These are phyloP conservation scores for Cataglyphis rosenhaueri DNA, from an alignment of 2,888 invertebrate species.

Conservation along the genomic window DNA sequence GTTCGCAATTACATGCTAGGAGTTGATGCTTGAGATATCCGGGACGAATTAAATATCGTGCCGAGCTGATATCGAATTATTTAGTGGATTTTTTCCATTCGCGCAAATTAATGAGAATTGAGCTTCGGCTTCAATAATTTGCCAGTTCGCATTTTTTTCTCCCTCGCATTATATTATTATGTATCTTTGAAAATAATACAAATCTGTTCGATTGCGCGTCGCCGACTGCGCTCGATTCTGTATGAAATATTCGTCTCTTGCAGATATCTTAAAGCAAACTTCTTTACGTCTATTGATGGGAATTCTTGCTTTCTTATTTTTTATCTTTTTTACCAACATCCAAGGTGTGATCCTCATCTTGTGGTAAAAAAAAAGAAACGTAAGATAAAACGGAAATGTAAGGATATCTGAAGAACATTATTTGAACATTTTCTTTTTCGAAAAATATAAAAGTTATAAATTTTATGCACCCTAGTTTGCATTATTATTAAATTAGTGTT, in stretches of 20 bases:
- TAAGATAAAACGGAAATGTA: neutral
- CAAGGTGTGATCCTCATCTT: neutral
- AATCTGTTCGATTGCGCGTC: conserved; percentile 25
- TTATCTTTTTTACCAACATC: neutral
- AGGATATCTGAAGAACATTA: neutral
- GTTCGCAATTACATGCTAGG: conserved; percentile 18
- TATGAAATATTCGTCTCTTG: conserved; percentile 20
- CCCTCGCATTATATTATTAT: neutral
- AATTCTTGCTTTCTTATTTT: conserved; percentile 10
- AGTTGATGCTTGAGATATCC: conserved; percentile 44
- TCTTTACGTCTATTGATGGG: neutral
- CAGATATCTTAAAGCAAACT: conserved; percentile 11
- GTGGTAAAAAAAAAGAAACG: too few species aligned
- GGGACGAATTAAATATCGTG: conserved; percentile 40
- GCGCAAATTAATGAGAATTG: conserved; percentile 39
- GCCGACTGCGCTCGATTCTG: neutral
- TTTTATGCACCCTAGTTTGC: neutral
- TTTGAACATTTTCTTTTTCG: neutral
- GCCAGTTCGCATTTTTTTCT: neutral
- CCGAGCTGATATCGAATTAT: conserved; percentile 40
- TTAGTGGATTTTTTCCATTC: conserved; percentile 19
- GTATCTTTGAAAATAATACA: conserved; percentile 14
- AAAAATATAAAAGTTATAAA: neutral
- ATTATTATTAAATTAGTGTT: neutral
- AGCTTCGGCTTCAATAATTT: conserved; percentile 36